phyloP scores from a whole-genome alignment of 2,797 vertebrate species.

The Danio choprae region DNA sequence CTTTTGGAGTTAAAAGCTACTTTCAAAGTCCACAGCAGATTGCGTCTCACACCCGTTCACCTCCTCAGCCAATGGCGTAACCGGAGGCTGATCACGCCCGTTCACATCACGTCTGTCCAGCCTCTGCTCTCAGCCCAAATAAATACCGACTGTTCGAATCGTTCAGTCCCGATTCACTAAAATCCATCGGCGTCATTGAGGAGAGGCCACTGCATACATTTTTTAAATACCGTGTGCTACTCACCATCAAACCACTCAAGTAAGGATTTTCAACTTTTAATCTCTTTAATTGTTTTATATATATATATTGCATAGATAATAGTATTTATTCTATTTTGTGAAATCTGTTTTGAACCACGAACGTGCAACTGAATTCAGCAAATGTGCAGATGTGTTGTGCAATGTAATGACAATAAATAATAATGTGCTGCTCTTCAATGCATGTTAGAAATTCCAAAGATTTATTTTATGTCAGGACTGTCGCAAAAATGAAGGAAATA shows the following conservation, averaged over 20 bases:
- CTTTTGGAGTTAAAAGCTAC: slow-evolving; percentile 9
- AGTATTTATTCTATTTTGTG: neutral
- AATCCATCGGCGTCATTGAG: neutral
- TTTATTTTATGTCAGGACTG: neutral
- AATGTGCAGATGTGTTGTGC: neutral
- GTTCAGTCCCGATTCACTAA: slow-evolving; percentile 29
- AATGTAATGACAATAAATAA: neutral
- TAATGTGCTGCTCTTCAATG: neutral
- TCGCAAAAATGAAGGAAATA: neutral
- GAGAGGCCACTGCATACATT: slow-evolving; percentile 3
- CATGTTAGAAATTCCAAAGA: neutral
- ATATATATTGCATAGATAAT: neutral
- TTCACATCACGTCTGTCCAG: slow-evolving; percentile 63
- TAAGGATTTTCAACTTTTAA: slow-evolving; percentile 40
- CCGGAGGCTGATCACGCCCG: slow-evolving; percentile 66
- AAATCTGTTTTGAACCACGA: neutral
- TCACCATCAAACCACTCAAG: slow-evolving; percentile 44
- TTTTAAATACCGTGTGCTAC: neutral
- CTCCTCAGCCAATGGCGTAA: slow-evolving; percentile 67
- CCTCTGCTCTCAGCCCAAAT: slow-evolving; percentile 57
- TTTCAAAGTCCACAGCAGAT: slow-evolving; percentile 59
- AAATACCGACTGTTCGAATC: slow-evolving; percentile 60
- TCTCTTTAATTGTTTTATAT: neutral
- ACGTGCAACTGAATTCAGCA: neutral
- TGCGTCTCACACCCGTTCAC: slow-evolving; percentile 57